phyloP scores from a whole-genome alignment of 2,888 invertebrate genomes.

The Drosophila suboccidentalis region DNA sequence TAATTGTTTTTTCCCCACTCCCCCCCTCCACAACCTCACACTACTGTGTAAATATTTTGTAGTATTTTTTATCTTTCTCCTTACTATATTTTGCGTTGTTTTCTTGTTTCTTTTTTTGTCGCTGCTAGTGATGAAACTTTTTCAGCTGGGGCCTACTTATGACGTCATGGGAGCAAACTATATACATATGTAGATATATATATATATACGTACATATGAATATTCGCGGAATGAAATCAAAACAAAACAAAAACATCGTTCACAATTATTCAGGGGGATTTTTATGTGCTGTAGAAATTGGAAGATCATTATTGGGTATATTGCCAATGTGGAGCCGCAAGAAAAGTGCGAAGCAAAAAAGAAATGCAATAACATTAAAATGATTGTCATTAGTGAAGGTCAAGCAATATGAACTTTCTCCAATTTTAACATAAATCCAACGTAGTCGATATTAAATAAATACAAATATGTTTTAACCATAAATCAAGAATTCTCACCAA shows the following conservation, averaged over 20 bases:
- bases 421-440: neutral
- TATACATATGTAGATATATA: neutral
- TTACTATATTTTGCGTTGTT: constrained; percentile 27
- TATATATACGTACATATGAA: neutral
- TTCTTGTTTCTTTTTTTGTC: constrained; percentile 17
- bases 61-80: constrained; percentile 21
- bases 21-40: constrained; percentile 20
- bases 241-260: constrained; percentile 30
- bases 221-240: constrained; percentile 35
- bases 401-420: constrained; percentile 1
- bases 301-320: constrained; percentile 12
- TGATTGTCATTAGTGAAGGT: constrained; percentile 27
- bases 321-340: constrained; percentile 1
- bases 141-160: constrained; percentile 39
- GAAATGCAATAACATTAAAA: neutral
- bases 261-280: constrained; percentile 22
- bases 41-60: constrained; percentile 30
- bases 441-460: neutral
- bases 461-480: constrained; percentile 2
- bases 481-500: constrained; percentile 8
- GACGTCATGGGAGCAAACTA: constrained; percentile 19
- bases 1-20: constrained; percentile 16
- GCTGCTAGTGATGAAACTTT: constrained; percentile 37
- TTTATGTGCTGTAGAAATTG: constrained; percentile 13
- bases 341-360: neutral